Evolutionary conservation across 2,888 invertebrate genomes (phyloP).

Genomic region (Cataglyphis rosenhaueri): DNA sequence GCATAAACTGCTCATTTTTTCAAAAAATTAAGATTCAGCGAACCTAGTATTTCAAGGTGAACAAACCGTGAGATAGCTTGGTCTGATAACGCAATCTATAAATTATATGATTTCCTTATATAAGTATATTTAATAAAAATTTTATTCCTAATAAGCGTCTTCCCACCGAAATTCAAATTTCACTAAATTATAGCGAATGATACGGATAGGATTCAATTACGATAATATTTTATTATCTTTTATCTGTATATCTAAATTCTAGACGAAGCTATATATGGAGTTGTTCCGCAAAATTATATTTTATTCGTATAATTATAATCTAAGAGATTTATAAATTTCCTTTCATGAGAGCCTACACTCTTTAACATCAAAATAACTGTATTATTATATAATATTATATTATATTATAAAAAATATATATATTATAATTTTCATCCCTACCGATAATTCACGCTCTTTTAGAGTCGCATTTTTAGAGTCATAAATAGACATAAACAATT

Average conservation of each 20-base stretch:
- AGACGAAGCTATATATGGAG: background rate
- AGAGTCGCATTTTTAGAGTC: background rate
- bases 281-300: background rate
- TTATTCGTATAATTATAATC: background rate
- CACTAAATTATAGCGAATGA: background rate
- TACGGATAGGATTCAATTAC: background rate
- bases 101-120: background rate
- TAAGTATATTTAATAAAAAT: constrained; percentile 8
- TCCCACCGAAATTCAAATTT: background rate
- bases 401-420: too few relatives aligned
- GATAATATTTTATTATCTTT: constrained; percentile 15
- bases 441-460: background rate
- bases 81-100: background rate
- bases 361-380: background rate
- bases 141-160: background rate
- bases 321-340: background rate
- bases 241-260: constrained; percentile 1
- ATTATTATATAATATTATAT: background rate
- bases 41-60: background rate
- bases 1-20: background rate
- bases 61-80: background rate
- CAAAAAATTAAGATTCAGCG: background rate
- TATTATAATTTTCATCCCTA: background rate
- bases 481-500: background rate
- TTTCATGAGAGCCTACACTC: background rate